phyloP scores from a whole-genome alignment of 2,797 vertebrate genomes.

The Xiphophorus birchmanni region DNA sequence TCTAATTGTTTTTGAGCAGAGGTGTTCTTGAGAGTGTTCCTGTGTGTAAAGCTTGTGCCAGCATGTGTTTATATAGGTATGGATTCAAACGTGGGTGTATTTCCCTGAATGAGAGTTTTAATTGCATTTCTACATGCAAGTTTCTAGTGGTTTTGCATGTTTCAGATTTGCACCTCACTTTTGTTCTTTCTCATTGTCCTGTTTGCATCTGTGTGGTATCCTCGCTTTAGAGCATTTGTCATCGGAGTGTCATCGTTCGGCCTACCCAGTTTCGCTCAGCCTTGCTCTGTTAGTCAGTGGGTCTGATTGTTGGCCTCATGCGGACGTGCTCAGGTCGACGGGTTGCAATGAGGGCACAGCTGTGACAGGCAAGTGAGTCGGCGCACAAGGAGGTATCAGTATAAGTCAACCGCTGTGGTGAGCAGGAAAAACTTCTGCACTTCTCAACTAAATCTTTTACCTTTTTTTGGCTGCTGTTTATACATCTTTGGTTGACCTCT shows the following conservation, averaged over 20 bases:
- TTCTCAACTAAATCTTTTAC: slow-evolving; percentile 23
- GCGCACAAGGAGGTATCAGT: slow-evolving; percentile 62
- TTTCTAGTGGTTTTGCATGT: slow-evolving; percentile 38
- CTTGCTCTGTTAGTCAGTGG: slow-evolving; percentile 53
- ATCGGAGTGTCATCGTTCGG: slow-evolving; percentile 46
- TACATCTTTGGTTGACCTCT: slow-evolving; percentile 26
- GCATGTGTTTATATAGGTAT: slow-evolving; percentile 10
- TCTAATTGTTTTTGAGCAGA: background rate
- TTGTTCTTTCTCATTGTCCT: slow-evolving; percentile 8
- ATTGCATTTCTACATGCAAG: slow-evolving; percentile 17
- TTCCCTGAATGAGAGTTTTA: slow-evolving; percentile 26
- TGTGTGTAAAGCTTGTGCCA: slow-evolving; percentile 7
- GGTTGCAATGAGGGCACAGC: slow-evolving; percentile 46
- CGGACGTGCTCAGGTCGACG: slow-evolving; percentile 34
- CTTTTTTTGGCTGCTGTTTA: slow-evolving; percentile 25
- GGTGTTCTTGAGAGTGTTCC: slow-evolving; percentile 2
- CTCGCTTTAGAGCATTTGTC: slow-evolving; percentile 21
- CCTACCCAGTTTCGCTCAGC: slow-evolving; percentile 35
- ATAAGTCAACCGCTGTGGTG: slow-evolving; percentile 56
- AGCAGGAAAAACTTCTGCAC: slow-evolving; percentile 38
- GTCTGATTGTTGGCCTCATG: slow-evolving; percentile 49
- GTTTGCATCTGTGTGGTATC: slow-evolving; percentile 20
- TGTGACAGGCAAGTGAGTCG: slow-evolving; percentile 68
- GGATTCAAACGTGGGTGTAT: slow-evolving; percentile 16
- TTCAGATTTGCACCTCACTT: slow-evolving; percentile 24